Evolutionary conservation across 1,140 invertebrate genomes (phyloP).

Genomic region (Sminthurides bifidus): DNA sequence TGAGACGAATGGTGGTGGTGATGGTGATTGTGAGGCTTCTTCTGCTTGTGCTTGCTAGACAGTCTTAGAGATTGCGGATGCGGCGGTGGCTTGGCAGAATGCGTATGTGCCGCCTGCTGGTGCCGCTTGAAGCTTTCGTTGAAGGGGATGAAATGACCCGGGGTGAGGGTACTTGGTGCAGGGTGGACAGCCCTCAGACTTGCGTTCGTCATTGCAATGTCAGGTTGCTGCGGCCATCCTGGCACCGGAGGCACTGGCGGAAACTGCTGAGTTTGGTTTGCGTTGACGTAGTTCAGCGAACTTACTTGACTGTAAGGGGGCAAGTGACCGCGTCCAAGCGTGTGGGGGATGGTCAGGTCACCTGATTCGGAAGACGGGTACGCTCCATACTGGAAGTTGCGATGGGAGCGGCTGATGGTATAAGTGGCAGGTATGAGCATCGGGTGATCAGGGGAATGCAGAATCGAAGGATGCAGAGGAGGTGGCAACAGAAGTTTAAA

Average conservation of each 20-base stretch:
- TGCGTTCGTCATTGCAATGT: too few species aligned
- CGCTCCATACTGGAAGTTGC: neutral
- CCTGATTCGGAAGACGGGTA: neutral
- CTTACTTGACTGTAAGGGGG: too few species aligned
- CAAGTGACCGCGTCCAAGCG: too few species aligned
- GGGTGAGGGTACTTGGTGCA: neutral
- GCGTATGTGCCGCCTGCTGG: slow-evolving; percentile 3
- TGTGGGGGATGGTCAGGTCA: too few species aligned
- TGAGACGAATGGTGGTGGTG: neutral
- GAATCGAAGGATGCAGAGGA: neutral
- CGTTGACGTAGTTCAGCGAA: too few species aligned
- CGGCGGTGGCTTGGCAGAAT: slow-evolving; percentile 5
- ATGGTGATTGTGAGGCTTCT: neutral
- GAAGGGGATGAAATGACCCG: slow-evolving; percentile 5
- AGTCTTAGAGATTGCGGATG: slow-evolving; percentile 6
- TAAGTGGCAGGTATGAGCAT: slow-evolving; percentile 5
- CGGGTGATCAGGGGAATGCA: neutral
- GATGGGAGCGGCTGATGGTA: slow-evolving; percentile 3
- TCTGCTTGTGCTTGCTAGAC: too few species aligned
- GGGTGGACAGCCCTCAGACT: neutral
- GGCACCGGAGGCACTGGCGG: too few species aligned
- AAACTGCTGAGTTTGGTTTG: too few species aligned
- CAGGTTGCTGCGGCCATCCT: too few species aligned
- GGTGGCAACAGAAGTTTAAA: slow-evolving; percentile 13
- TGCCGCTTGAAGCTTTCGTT: slow-evolving; percentile 21